phyloP scores from a whole-genome alignment of 2,888 invertebrate genomes.

The Apotomis betuletana region DNA sequence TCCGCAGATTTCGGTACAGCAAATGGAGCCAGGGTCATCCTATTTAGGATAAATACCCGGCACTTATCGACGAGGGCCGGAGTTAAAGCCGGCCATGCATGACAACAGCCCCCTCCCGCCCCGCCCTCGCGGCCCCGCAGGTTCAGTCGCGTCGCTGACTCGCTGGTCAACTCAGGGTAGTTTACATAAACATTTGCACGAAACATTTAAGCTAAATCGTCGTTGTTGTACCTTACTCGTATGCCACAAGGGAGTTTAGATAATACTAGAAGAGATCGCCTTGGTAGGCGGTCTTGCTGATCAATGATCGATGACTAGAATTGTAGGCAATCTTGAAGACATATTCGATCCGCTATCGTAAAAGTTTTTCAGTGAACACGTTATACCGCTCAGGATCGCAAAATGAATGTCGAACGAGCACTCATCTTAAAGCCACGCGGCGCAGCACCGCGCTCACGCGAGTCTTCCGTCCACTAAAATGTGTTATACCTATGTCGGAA shows the following conservation, averaged over 20 bases:
- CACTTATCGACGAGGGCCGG: slow-evolving; percentile 18
- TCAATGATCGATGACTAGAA: too few relatives aligned
- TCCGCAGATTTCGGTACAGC: neutral
- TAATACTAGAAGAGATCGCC: too few relatives aligned
- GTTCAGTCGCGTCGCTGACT: neutral
- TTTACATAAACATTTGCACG: neutral
- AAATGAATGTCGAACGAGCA: too few relatives aligned
- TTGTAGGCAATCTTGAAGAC: too few relatives aligned
- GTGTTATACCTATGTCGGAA: neutral
- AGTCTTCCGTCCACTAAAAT: neutral
- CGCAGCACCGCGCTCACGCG: neutral
- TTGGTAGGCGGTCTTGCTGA: too few relatives aligned
- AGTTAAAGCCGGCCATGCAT: slow-evolving; percentile 32
- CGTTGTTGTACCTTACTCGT: neutral
- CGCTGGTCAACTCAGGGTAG: neutral
- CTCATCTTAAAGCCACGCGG: too few relatives aligned
- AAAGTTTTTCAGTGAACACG: too few relatives aligned
- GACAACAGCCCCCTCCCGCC: slow-evolving; percentile 6
- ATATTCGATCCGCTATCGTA: too few relatives aligned
- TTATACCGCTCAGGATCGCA: too few relatives aligned
- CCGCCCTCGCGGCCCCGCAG: neutral
- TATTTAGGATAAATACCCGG: slow-evolving; percentile 10
- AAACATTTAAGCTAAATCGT: neutral
- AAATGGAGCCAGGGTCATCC: slow-evolving; percentile 3
- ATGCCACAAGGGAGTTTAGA: too few relatives aligned